These are phyloP conservation scores for Hoplodrina ambigua DNA, from an alignment of 2,888 invertebrate genomes.

Conservation along the genomic window DNA sequence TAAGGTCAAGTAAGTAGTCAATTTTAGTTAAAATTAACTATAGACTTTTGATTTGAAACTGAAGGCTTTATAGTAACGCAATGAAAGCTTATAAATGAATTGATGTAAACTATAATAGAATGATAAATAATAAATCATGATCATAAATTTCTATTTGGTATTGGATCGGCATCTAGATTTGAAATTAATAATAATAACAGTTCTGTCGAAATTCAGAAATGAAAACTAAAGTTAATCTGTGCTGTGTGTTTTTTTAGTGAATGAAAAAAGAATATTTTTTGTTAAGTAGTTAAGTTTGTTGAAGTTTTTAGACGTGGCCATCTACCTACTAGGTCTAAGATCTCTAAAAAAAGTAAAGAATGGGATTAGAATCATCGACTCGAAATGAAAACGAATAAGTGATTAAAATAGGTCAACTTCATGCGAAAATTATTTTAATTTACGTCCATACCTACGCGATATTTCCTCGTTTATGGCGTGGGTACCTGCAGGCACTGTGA, in stretches of 20 bases:
- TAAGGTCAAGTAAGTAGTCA: not conserved
- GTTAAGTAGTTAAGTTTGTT: no score
- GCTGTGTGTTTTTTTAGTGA: no score
- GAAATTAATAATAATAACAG: not conserved
- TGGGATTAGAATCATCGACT: no score
- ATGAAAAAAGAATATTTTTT: no score
- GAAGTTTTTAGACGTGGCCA: no score
- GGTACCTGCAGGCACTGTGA: not conserved
- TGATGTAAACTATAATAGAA: not conserved
- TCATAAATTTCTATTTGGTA: no score
- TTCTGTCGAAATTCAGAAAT: not conserved
- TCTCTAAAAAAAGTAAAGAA: no score
- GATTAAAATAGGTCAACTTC: not conserved
- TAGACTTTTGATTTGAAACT: constrained; percentile 1
- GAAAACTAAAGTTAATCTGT: not conserved
- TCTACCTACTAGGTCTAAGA: no score
- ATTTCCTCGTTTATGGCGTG: not conserved
- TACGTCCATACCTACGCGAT: not conserved
- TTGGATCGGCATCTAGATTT: not conserved
- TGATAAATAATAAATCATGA: not conserved
- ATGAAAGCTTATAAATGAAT: not conserved
- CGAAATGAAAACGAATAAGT: no score
- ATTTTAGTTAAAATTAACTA: constrained; percentile 10
- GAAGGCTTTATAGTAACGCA: not conserved
- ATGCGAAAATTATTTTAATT: not conserved